phyloP scores from a whole-genome alignment of 1,140 invertebrate genomes.

The Aphis craccivora region DNA sequence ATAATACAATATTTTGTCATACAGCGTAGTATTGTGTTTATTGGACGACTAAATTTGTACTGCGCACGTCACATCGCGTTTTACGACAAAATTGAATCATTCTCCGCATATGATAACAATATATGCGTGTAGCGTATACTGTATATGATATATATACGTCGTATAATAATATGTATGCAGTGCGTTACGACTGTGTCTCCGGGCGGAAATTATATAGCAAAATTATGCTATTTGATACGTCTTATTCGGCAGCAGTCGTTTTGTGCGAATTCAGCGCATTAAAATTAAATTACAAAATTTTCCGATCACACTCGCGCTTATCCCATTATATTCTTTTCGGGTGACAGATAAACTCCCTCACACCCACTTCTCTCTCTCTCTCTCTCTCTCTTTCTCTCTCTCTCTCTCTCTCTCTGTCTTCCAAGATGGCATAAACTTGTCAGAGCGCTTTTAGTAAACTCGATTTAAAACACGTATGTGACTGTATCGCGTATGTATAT shows the following conservation, averaged over 20 bases:
- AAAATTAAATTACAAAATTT: constrained; percentile 32
- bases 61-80: not conserved
- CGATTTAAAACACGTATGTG: constrained; percentile 44
- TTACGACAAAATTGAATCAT: constrained; percentile 2
- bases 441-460: not conserved
- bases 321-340: not conserved
- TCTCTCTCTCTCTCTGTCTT: not conserved
- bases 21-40: not conserved
- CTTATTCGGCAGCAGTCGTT: not conserved
- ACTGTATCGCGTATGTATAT: not conserved
- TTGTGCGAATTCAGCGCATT: constrained; percentile 23
- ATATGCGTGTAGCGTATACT: not conserved
- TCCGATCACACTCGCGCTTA: not conserved
- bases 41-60: not conserved
- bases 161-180: not conserved
- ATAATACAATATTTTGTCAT: not conserved
- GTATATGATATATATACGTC: not conserved
- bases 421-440: not conserved
- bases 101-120: not conserved
- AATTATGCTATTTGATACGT: constrained; percentile 24
- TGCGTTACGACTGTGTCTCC: not conserved
- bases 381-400: not conserved
- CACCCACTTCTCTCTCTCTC: not conserved
- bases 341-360: not conserved
- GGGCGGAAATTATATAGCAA: not conserved